phyloP scores from a whole-genome alignment of 2,888 invertebrate genomes.

The Pseudanteris insignis region DNA sequence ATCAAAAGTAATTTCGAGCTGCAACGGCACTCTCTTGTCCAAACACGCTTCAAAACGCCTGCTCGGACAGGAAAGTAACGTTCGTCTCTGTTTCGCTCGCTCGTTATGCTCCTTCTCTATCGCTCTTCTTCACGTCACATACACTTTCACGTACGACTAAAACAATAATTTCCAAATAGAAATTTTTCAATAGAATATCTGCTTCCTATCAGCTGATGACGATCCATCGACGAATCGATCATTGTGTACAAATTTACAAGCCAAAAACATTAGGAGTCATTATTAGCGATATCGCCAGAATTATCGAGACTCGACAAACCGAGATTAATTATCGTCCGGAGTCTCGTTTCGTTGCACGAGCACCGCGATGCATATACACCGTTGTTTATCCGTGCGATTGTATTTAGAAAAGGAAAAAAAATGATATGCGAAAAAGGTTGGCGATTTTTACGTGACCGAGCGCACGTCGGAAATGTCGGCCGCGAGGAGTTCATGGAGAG shows the following conservation, averaged over 20 bases:
- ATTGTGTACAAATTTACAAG: slow-evolving; percentile 3
- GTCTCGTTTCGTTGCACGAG: slow-evolving; percentile 21
- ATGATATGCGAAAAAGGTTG: slow-evolving; percentile 1
- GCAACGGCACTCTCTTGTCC: slow-evolving; percentile 1
- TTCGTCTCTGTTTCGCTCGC: slow-evolving; percentile 5
- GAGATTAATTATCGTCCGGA: not conserved
- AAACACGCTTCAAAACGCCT: slow-evolving; percentile 10
- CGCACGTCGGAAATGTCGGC: slow-evolving; percentile 29
- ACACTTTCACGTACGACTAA: slow-evolving; percentile 22
- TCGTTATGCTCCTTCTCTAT: slow-evolving; percentile 3
- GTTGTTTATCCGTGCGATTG: no score
- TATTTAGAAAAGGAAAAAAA: no score
- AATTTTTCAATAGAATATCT: slow-evolving; percentile 1
- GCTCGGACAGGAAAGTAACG: slow-evolving; percentile 24
- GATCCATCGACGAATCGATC: not conserved
- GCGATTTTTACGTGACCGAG: slow-evolving; percentile 30
- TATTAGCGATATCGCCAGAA: not conserved
- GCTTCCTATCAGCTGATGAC: no score
- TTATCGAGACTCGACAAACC: not conserved
- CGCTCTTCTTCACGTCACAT: not conserved
- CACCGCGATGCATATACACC: not conserved
- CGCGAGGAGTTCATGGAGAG: slow-evolving; percentile 1
- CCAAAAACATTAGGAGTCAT: not conserved
- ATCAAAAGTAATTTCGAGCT: not conserved
- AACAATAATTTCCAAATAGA: slow-evolving; percentile 17